Evolutionary conservation across 2,113 vertebrate genomes (phyloP).

Genomic region (Rhagologus leucostigma): DNA sequence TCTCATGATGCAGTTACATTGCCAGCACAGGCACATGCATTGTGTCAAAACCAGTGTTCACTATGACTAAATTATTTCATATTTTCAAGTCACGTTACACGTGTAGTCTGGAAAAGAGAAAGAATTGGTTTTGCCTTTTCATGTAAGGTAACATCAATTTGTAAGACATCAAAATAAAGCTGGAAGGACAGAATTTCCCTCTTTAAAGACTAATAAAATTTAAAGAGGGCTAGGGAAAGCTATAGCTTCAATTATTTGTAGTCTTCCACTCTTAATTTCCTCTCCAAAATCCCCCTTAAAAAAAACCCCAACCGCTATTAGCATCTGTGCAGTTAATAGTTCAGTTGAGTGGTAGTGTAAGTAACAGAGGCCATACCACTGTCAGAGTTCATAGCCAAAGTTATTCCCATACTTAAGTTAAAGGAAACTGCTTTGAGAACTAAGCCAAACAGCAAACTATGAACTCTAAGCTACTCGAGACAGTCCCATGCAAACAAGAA

Average conservation of each 20-base stretch:
- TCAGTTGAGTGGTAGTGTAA: conserved; percentile 9
- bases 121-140: neutral
- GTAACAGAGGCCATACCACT: conserved; percentile 31
- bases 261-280: neutral
- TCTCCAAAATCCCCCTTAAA: neutral
- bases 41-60: neutral
- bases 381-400: conserved; percentile 25
- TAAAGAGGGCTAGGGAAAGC: neutral
- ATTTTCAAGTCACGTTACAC: neutral
- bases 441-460: conserved; percentile 24
- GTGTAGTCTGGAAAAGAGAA: neutral
- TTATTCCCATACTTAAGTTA: neutral
- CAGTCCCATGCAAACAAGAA: neutral
- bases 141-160: neutral
- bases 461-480: neutral
- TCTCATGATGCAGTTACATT: neutral
- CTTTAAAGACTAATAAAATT: neutral
- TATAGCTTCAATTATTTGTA: neutral
- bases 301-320: neutral
- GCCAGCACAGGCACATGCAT: neutral
- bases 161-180: neutral
- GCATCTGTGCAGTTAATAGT: conserved; percentile 19
- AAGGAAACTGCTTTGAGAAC: conserved; percentile 53
- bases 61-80: neutral
- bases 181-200: neutral